Evolutionary conservation across 2,888 invertebrate species (phyloP).

Genomic region (Xestia rhomboidea): DNA sequence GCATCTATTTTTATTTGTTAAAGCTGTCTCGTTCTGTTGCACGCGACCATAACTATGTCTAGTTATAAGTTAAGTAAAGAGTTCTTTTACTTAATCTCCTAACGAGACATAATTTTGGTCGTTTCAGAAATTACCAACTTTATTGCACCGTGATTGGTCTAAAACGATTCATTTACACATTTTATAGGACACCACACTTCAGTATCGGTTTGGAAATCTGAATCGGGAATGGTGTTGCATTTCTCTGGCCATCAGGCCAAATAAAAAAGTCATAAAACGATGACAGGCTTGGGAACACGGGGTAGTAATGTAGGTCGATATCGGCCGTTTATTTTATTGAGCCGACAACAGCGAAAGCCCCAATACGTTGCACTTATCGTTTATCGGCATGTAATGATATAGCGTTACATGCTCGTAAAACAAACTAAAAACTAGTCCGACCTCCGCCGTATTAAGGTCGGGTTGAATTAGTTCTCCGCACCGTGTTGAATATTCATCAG

Average conservation of each 20-base stretch:
- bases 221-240: constrained; percentile 87
- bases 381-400: constrained; percentile 87
- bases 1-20: constrained; percentile 56
- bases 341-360: constrained; percentile 83
- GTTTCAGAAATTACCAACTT: constrained; percentile 64
- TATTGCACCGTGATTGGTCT: constrained; percentile 72
- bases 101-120: constrained; percentile 52
- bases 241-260: constrained; percentile 85
- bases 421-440: constrained; percentile 78
- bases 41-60: background rate
- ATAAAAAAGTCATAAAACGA: constrained; percentile 90
- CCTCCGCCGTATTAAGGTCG: constrained; percentile 74
- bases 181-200: constrained; percentile 78
- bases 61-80: background rate
- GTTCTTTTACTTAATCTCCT: constrained; percentile 41
- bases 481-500: constrained; percentile 82
- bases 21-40: constrained; percentile 38
- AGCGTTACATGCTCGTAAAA: constrained; percentile 87
- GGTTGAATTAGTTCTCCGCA: constrained; percentile 77
- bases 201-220: constrained; percentile 84
- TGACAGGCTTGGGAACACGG: constrained; percentile 88
- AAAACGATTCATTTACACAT: constrained; percentile 79
- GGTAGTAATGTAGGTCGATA: constrained; percentile 84
- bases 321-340: constrained; percentile 83
- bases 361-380: constrained; percentile 86